A percentile compares a stretch with the other conserved stretches of the same genome.
Evolutionary conservation across 2,113 vertebrate species (phyloP).

Genomic region (Muntiacus reevesi): DNA sequence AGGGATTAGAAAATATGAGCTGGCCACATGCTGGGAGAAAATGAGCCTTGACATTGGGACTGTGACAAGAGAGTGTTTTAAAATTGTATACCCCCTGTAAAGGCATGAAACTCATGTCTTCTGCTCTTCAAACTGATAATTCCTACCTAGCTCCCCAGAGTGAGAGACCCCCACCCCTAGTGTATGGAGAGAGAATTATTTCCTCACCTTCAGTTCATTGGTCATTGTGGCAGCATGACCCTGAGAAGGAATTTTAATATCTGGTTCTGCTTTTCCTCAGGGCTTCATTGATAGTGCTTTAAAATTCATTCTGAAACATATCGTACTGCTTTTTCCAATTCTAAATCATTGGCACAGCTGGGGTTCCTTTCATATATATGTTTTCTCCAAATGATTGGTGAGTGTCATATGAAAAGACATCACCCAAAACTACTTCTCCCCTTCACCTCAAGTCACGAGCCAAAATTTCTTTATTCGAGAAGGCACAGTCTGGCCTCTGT

Average conservation of each 20-base stretch:
- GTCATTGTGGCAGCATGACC: background rate
- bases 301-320: background rate
- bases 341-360: background rate
- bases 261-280: background rate
- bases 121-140: background rate
- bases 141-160: background rate
- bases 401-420: background rate
- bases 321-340: background rate
- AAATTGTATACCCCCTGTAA: background rate
- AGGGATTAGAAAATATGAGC: background rate
- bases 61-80: background rate
- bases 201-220: background rate
- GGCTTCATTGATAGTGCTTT: background rate
- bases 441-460: background rate
- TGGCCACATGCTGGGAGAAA: background rate
- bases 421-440: background rate
- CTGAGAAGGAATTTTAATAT: background rate
- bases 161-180: background rate
- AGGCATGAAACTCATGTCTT: background rate
- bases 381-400: background rate
- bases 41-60: constrained; percentile 30
- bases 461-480: background rate
- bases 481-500: background rate
- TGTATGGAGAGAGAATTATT: background rate
- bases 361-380: background rate